A percentile compares a stretch with the other conserved stretches of the same genome.
Evolutionary conservation across 2,113 vertebrate species (phyloP).

Genomic region (Perccottus glenii): DNA sequence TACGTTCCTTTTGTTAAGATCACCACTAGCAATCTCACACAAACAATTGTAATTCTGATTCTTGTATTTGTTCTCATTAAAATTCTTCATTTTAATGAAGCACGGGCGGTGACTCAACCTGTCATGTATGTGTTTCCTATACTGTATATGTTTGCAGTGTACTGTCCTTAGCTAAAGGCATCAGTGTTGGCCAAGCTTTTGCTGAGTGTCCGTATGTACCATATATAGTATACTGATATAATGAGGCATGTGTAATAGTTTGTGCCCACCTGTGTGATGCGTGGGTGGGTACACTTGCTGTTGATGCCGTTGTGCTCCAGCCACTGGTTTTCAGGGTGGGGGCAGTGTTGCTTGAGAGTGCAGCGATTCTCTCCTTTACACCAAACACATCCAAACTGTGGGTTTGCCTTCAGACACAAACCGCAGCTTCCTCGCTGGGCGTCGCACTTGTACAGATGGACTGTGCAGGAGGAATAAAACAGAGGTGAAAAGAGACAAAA

Average conservation of each 20-base stretch:
- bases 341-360: constrained; percentile 93
- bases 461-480: constrained; percentile 68
- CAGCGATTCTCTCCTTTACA: constrained; percentile 92
- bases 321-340: constrained; percentile 88
- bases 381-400: constrained; percentile 94
- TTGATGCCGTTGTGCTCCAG: constrained; percentile 89
- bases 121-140: constrained; percentile 10
- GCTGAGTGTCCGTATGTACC: background rate
- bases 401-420: constrained; percentile 95
- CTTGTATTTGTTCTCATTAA: background rate
- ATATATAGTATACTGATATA: background rate
- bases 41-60: constrained; percentile 12
- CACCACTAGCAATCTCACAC: background rate
- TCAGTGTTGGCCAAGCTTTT: background rate
- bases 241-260: background rate
- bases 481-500: background rate
- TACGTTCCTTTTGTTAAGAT: background rate
- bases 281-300: constrained; percentile 96
- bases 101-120: constrained; percentile 6
- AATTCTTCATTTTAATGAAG: constrained; percentile 1
- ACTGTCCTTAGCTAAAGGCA: background rate
- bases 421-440: constrained; percentile 95
- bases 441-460: constrained; percentile 97
- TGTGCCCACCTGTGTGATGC: constrained; percentile 91
- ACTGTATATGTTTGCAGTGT: background rate